Conservation (phyloP, 1,140 invertebrate species). For the Pseudomyrmex pallidus region DNA sequence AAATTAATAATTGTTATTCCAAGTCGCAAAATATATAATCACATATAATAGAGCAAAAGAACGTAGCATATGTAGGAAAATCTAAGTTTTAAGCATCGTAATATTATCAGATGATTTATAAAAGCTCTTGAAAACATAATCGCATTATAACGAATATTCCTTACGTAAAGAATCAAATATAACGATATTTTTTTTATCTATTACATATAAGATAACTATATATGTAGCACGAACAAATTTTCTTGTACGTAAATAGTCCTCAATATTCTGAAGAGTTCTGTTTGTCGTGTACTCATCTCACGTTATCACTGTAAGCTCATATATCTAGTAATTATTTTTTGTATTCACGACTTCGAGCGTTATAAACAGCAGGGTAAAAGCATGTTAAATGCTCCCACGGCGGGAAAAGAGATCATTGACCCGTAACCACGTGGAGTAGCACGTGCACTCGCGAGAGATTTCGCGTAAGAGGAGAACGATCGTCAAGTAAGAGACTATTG, state of each 20-base stretch:
- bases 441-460: constrained; percentile 62
- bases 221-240: not conserved
- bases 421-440: constrained; percentile 66
- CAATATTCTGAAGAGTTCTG: not conserved
- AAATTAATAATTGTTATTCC: not conserved
- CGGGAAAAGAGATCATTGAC: constrained; percentile 61
- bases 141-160: too few relatives aligned
- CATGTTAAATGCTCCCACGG: constrained; percentile 12
- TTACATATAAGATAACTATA: too few relatives aligned
- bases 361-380: constrained; percentile 20
- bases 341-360: not conserved
- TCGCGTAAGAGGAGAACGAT: constrained; percentile 31
- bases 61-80: too few relatives aligned
- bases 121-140: too few relatives aligned
- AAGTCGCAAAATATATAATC: not conserved
- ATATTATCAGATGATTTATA: too few relatives aligned
- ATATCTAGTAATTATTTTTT: not conserved
- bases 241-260: not conserved
- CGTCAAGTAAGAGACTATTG: constrained; percentile 44
- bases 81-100: too few relatives aligned
- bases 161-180: too few relatives aligned
- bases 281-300: too few relatives aligned
- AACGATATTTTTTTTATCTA: too few relatives aligned
- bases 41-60: constrained; percentile 1
- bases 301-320: not conserved